Percentiles rank a stretch among this genome's conserved stretches.
phyloP scores from a whole-genome alignment of 2,113 vertebrate genomes.

The Ovis canadensis region DNA sequence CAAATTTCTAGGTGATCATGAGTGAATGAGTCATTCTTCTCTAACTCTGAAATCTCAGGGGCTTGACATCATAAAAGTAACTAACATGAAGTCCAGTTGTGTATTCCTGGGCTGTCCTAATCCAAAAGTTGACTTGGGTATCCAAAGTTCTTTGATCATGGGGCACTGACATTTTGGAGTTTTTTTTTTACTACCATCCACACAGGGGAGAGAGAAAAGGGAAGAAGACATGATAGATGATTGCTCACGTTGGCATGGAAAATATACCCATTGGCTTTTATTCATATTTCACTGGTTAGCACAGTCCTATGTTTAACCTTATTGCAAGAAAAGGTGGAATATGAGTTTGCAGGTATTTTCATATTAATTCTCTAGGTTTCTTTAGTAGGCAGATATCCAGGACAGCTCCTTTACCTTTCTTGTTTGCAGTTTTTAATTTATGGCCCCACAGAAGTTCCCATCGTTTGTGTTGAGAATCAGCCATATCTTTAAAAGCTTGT shows the following conservation, averaged over 20 bases:
- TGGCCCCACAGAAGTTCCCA: background rate
- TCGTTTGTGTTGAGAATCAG: background rate
- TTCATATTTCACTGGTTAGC: background rate
- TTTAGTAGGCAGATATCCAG: background rate
- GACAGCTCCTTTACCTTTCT: background rate
- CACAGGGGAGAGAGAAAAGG: background rate
- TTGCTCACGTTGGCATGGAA: background rate
- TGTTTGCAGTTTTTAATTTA: background rate
- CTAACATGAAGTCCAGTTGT: background rate
- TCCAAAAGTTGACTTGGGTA: background rate
- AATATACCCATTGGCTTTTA: background rate
- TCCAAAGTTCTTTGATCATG: background rate
- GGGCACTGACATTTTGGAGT: background rate
- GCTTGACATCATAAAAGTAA: background rate
- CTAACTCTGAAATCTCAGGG: background rate
- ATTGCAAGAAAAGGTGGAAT: background rate
- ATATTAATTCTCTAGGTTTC: background rate
- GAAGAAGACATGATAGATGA: background rate
- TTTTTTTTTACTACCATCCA: background rate
- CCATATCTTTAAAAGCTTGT: background rate
- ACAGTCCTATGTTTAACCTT: background rate
- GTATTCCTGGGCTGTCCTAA: background rate
- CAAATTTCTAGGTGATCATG: background rate
- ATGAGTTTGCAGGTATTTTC: background rate
- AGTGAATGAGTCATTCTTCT: background rate